Percentiles rank a stretch among this genome's conserved stretches.
Evolutionary conservation across 35 echinoderm and acorn worm genomes (phyloP).

Genomic region (Lytechinus variegatus): DNA sequence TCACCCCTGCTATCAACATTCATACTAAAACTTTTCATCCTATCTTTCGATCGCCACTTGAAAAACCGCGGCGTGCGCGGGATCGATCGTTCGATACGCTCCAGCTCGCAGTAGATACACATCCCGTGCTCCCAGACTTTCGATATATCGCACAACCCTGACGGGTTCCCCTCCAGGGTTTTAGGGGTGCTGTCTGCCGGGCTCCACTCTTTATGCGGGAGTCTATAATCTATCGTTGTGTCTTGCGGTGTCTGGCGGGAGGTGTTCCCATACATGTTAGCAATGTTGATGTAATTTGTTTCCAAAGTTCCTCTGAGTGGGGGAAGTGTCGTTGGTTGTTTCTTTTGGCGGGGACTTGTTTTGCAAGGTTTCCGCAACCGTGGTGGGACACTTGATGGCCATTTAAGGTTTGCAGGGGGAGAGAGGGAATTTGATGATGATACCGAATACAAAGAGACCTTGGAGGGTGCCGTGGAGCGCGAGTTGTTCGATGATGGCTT

Average conservation of each 20-base stretch:
- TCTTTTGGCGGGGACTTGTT: neutral
- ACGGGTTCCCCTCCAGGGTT: neutral
- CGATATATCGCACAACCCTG: neutral
- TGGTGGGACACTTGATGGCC: neutral
- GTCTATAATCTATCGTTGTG: neutral
- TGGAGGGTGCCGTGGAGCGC: neutral
- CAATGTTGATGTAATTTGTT: neutral
- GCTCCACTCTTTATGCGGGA: conserved; percentile 13
- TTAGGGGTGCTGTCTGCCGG: neutral
- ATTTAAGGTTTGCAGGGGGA: neutral
- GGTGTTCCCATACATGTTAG: neutral
- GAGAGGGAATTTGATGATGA: neutral
- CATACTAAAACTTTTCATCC: neutral
- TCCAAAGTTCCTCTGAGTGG: neutral
- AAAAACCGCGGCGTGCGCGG: neutral
- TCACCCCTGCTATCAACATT: neutral
- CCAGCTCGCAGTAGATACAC: conserved; percentile 11
- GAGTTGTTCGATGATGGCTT: neutral
- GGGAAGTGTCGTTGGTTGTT: neutral
- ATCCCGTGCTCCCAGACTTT: neutral
- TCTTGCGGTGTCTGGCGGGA: neutral
- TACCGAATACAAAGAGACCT: neutral
- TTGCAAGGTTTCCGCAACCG: neutral
- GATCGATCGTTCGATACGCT: neutral
- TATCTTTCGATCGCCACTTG: neutral